A percentile compares a stretch with the other conserved stretches of the same genome.
Evolutionary conservation across 2,113 vertebrate species (phyloP).

Genomic region (Microcebus lehilahytsara): DNA sequence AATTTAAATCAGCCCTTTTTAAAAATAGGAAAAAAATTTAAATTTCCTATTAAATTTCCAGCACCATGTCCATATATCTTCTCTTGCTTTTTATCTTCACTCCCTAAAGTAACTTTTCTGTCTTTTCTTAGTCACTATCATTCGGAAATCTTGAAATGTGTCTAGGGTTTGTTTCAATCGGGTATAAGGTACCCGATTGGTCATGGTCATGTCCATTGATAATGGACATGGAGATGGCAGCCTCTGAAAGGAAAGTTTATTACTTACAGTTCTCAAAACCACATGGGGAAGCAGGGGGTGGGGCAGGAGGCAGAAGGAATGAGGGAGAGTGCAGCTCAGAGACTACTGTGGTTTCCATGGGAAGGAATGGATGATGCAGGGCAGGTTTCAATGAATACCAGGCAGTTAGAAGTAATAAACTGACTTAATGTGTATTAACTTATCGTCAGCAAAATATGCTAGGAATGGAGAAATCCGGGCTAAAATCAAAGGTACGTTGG

Average conservation of each 20-base stretch:
- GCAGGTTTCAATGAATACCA: background rate
- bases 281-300: accelerated
- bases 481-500: background rate
- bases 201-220: no score
- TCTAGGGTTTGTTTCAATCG: background rate
- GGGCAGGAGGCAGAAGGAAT: background rate
- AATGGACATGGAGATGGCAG: background rate
- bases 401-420: background rate
- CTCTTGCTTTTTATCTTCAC: background rate
- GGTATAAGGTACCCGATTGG: background rate
- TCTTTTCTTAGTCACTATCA: background rate
- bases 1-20: background rate
- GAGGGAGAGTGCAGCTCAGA: no score
- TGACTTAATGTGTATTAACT: background rate
- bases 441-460: background rate
- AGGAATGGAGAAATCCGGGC: background rate
- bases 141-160: background rate
- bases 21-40: background rate
- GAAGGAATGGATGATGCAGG: background rate
- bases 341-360: background rate
- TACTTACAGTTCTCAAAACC: background rate
- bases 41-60: no score
- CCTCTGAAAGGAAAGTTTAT: background rate
- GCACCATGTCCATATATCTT: background rate
- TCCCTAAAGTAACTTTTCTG: background rate